Conservation (phyloP, 2,113 vertebrate genomes). For the Hyaena hyaena region DNA sequence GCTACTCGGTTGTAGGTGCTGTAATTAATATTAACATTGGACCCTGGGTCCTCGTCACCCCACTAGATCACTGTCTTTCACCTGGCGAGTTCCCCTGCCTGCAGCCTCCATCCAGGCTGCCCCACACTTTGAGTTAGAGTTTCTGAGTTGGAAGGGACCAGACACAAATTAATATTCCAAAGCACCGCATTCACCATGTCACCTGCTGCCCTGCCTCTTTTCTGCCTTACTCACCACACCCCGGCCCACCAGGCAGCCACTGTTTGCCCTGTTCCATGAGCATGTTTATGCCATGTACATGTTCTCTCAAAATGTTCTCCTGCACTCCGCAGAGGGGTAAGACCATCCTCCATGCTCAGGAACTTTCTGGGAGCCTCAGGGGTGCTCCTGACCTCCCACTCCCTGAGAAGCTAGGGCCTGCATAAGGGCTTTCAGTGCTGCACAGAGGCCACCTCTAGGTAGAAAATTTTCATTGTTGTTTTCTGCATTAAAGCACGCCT, state of each 20-base stretch:
- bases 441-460: background rate
- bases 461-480: background rate
- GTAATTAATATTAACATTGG: background rate
- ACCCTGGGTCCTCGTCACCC: background rate
- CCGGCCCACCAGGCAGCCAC: background rate
- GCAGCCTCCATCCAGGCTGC: background rate
- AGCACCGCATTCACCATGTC: background rate
- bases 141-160: background rate
- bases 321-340: background rate
- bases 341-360: background rate
- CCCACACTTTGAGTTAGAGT: background rate
- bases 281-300: fast-evolving
- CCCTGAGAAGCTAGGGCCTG: background rate
- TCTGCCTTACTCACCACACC: background rate
- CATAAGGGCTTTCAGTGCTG: background rate
- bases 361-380: background rate
- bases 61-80: background rate
- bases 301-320: background rate
- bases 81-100: background rate
- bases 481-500: background rate
- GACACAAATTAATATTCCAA: background rate
- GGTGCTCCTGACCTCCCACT: background rate
- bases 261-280: background rate
- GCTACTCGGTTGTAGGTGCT: background rate
- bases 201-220: conserved; percentile 16